phyloP scores from a whole-genome alignment of 2,113 vertebrate genomes.

The Forbesichthys papilliferus region DNA sequence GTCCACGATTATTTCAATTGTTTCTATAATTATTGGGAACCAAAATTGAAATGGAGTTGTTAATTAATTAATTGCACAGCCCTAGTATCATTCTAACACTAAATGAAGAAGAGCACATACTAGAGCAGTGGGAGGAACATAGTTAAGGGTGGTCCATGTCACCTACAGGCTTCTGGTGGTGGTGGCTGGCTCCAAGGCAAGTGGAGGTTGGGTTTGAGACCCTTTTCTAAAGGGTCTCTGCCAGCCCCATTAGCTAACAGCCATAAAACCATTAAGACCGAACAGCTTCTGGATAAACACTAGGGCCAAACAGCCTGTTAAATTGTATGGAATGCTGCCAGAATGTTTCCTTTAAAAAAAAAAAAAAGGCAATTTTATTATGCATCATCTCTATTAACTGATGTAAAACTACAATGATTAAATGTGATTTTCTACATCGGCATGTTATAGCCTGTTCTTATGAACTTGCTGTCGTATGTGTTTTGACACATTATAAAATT shows the following conservation, averaged over 20 bases:
- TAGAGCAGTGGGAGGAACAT: neutral
- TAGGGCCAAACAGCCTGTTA: neutral
- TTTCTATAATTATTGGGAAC: no score
- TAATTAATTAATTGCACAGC: no score
- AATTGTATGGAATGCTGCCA: neutral
- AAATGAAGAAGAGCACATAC: no score
- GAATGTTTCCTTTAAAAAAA: neutral
- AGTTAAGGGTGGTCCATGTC: neutral
- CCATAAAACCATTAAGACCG: conserved; percentile 11
- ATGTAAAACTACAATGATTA: neutral
- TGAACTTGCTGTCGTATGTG: neutral
- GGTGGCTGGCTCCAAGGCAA: conserved; percentile 34
- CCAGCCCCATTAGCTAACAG: neutral
- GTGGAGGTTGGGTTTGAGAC: conserved; percentile 37
- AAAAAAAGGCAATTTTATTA: neutral
- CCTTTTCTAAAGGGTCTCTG: neutral
- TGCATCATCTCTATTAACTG: neutral
- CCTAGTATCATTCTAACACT: no score
- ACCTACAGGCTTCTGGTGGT: conserved; percentile 15
- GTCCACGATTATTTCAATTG: no score
- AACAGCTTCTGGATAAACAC: conserved; percentile 27
- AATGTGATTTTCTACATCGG: neutral
- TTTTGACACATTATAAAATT: conserved; percentile 40
- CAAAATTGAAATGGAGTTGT: no score
- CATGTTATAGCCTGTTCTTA: conserved; percentile 21